phyloP scores from a whole-genome alignment of 2,113 vertebrate species.

The Lagopus muta region DNA sequence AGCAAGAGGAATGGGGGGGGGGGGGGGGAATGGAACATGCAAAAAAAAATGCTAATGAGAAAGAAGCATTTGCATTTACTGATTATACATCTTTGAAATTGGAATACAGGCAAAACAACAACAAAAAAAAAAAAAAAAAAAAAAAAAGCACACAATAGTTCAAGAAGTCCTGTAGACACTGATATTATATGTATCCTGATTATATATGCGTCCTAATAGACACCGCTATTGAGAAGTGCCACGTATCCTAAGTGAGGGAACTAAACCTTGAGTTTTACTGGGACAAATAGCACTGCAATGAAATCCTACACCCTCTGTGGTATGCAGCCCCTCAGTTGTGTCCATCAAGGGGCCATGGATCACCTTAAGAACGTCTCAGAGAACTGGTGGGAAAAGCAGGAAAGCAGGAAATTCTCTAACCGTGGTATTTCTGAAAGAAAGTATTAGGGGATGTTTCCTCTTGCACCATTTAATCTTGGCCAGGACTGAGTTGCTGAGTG shows the following conservation, averaged over 20 bases:
- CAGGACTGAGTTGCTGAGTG: not conserved
- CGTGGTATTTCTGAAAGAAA: not conserved
- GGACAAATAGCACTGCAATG: not conserved
- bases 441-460: not conserved
- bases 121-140: not conserved
- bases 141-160: too few species aligned
- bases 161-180: too few species aligned
- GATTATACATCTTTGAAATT: not conserved
- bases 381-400: not conserved
- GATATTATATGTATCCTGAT: too few species aligned
- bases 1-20: not conserved
- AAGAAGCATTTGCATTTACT: conserved; percentile 16
- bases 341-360: not conserved
- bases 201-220: too few species aligned
- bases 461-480: not conserved
- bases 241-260: not conserved
- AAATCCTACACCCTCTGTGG: not conserved
- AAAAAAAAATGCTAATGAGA: not conserved
- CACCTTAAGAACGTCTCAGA: not conserved
- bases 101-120: not conserved
- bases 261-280: not conserved
- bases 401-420: not conserved
- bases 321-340: not conserved
- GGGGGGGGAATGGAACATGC: not conserved
- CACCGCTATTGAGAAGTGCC: not conserved